Evolutionary conservation across 2,113 vertebrate genomes (phyloP), one percentile per base, ranked within the genome.

Genomic region (Nothoprocta pentlandii): DNA sequence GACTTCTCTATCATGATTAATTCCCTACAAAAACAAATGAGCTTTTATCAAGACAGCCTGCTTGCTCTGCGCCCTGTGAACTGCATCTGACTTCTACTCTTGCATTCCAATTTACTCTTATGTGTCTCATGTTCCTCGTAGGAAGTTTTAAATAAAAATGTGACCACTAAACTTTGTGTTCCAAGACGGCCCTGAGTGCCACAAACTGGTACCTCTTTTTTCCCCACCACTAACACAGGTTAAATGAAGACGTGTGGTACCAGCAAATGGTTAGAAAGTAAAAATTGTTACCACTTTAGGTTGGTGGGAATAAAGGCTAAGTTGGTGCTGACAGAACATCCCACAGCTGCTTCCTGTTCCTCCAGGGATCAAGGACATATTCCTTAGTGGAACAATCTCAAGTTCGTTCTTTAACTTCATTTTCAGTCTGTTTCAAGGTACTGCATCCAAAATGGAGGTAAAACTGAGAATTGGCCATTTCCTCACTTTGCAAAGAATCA

Each of bases 331-430:
- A 54, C 34, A 49, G 4, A 73, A 9, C 4, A 41, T 64, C 16
- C 39, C 10, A 42, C 46, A 67, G 11, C 0, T 0, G 1, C 20
- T 88, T 80, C n/a, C 15, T 0, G 1, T 9, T 39, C 16, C 30
- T n/a, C 3, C 1, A 16, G 41, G 76, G 39, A 17, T n/a, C 1
- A 1, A 19, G 15, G 12, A 26, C 12, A 7, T 90, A 7, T 12
- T 28, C 26, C 7, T 47, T 39, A n/a, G 16, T 9, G 5, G 10
- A 23, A 23, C 11, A 9, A 66, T 14, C 17, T 80, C 56, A 71
- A 59, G 7, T 26, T 39, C 16, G 32, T 32, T 41, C 19, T 58
- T 32, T 56, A 30, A 56, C 15, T 56, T 58, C 15, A 58, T 58
- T 76, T 69, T 17, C 47, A 82, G 21, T 17, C 9, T 70, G 92